A percentile compares a stretch with the other conserved stretches of the same genome.
Conservation (phyloP, 2,888 invertebrate species). For the Dendrolimus houi region DNA sequence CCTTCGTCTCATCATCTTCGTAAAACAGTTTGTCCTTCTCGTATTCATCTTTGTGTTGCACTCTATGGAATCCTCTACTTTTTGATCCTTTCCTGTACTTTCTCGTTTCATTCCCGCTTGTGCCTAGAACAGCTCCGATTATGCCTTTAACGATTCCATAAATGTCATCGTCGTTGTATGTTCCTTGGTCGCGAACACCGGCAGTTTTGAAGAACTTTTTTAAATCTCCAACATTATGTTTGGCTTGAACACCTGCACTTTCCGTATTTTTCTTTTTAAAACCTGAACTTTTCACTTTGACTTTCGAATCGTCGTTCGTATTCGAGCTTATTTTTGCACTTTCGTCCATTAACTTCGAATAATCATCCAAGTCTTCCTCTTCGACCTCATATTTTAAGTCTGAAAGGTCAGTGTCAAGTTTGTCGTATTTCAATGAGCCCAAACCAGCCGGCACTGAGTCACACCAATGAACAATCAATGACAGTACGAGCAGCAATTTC, state of each 20-base stretch:
- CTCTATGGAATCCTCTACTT: conserved; percentile 74
- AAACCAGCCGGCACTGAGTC: conserved; percentile 41
- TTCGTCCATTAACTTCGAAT: conserved; percentile 35
- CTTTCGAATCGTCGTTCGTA: conserved; percentile 20
- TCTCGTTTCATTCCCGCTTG: conserved; percentile 56
- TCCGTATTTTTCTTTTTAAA: conserved; percentile 39
- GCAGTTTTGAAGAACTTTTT: conserved; percentile 43
- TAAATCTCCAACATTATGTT: conserved; percentile 42
- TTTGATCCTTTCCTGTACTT: conserved; percentile 74
- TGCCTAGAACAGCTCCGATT: conserved; percentile 48
- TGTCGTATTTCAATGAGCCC: conserved; percentile 42
- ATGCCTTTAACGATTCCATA: conserved; percentile 55
- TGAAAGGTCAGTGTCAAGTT: conserved; percentile 43
- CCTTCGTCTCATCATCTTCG: conserved; percentile 72
- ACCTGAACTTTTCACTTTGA: conserved; percentile 30
- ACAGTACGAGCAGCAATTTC: conserved; percentile 38
- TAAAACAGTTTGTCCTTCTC: conserved; percentile 77
- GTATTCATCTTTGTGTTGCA: conserved; percentile 78
- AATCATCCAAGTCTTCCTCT: conserved; percentile 48
- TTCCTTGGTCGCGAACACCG: conserved; percentile 39
- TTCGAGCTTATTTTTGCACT: conserved; percentile 14
- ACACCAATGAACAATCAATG: conserved; percentile 38
- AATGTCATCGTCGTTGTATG: conserved; percentile 49
- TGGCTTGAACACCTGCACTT: conserved; percentile 37
- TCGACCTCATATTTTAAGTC: conserved; percentile 47